Evolutionary conservation across 2,113 vertebrate species (phyloP).

Genomic region (Semicossyphus pulcher): DNA sequence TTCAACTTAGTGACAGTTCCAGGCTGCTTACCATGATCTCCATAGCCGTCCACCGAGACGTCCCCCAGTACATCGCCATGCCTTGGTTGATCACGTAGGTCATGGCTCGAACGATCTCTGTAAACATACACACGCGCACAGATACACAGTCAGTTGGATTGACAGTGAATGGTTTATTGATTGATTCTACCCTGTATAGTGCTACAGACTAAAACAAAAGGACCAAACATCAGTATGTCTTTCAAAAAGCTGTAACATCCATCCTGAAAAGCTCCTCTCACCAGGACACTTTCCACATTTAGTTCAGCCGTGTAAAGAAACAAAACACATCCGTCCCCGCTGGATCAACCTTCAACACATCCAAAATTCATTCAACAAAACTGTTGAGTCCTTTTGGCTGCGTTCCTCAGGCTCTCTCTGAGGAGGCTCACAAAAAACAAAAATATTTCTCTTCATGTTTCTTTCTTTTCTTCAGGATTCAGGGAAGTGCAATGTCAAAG

Average conservation of each 20-base stretch:
- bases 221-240: no score
- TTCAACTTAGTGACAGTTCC: neutral
- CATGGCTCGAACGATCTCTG: conserved; percentile 98
- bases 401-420: neutral
- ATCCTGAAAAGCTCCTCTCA: neutral
- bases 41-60: conserved; percentile 96
- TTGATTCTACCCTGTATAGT: neutral
- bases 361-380: conserved; percentile 6
- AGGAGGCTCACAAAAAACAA: neutral
- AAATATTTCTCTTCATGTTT: neutral
- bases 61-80: conserved; percentile 99
- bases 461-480: neutral
- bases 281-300: neutral
- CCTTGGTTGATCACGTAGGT: conserved; percentile 97
- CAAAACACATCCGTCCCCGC: no score
- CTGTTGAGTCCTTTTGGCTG: neutral
- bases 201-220: no score
- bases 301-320: neutral
- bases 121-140: conserved; percentile 24
- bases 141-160: neutral
- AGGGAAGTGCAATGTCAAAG: neutral
- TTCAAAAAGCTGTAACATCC: no score
- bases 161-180: neutral
- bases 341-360: neutral
- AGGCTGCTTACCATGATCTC: conserved; percentile 93